Base-by-base conservation (phyloP, 2,797 vertebrate species). In the Sebastes minor region DNA sequence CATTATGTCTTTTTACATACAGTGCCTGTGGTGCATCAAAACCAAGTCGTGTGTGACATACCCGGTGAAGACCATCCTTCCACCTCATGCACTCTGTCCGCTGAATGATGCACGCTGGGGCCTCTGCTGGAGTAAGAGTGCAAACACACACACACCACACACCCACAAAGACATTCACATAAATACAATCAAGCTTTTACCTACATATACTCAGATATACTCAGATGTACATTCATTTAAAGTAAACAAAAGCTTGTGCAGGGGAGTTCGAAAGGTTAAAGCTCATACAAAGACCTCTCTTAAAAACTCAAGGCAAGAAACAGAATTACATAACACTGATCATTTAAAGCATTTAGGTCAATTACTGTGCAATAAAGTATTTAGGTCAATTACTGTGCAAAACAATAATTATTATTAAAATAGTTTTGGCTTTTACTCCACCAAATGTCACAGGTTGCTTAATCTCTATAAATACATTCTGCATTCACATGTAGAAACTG, bases 1-100 rank as follows among this genome's bases (percentile, higher is more conserved):
- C 3, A 23, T 56, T 42, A 2, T 80, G 30, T 78, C 9, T 56
- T 63, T 65, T 63, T 70, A 59, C 91, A 99, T 70, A 59, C 91
- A 99, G 98, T 99, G 98, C 86, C 92, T 99, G 65, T 99, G 98
- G 98, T 99, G 98, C 84, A 96, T 94, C 84, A 84, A 62, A 5
- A 95, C 94, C 0, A 90, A 94, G 62, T 73, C n/a, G 0, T 99
- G 98, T 32, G 0, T 97, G 42, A 97, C 97, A 0, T 99, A 99
- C 86, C 98, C 98, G 0, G 94, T 95, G 23, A 89, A 7, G 9
- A 97, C 94, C 38, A 94, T 99, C 89, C 95, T 99, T 1, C 98
- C 98, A 0, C 96, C 97, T 0, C 86, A 94, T 0, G 69, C 94
- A 0, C 82, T 99, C 25, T 99, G 98, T 6, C 91, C 96, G 11